Conservation (phyloP, 2,797 vertebrate species). For the Falco novaeseelandiae region DNA sequence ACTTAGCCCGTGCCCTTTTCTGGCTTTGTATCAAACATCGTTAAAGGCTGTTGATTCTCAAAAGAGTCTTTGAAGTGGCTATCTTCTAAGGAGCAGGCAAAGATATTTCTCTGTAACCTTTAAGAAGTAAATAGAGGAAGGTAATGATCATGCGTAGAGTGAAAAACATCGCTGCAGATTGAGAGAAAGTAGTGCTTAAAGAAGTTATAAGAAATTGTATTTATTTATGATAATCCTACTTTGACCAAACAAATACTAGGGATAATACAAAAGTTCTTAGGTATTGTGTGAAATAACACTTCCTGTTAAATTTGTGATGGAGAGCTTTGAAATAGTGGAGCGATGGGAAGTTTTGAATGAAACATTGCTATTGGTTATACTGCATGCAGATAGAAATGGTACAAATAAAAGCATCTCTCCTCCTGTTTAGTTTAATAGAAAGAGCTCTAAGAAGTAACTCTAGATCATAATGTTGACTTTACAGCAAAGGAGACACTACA, state of each 20-base stretch:
- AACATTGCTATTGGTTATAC: background rate
- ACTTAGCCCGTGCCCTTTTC: conserved; percentile 27
- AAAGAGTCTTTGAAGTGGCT: conserved; percentile 62
- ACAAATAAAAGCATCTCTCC: conserved; percentile 32
- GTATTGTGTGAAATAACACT: background rate
- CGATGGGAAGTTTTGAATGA: background rate
- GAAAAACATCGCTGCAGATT: conserved; percentile 2
- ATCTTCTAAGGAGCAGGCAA: conserved; percentile 67
- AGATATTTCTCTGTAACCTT: conserved; percentile 59
- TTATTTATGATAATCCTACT: background rate
- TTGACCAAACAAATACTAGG: background rate
- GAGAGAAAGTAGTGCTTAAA: background rate
- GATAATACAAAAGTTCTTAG: background rate
- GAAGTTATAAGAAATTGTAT: background rate
- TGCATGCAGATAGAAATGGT: background rate
- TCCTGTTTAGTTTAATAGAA: conserved; percentile 20
- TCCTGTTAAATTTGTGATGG: background rate
- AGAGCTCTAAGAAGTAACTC: conserved; percentile 48
- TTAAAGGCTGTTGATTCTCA: conserved; percentile 59
- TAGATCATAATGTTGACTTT: conserved; percentile 68
- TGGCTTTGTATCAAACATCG: conserved; percentile 54
- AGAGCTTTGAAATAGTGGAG: background rate
- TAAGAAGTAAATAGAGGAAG: conserved; percentile 19
- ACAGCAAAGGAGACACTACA: conserved; percentile 55
- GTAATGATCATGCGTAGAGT: background rate